These are phyloP conservation scores for Epinephelus malabaricus DNA, from an alignment of 2,797 vertebrate genomes.

Conservation along the genomic window DNA sequence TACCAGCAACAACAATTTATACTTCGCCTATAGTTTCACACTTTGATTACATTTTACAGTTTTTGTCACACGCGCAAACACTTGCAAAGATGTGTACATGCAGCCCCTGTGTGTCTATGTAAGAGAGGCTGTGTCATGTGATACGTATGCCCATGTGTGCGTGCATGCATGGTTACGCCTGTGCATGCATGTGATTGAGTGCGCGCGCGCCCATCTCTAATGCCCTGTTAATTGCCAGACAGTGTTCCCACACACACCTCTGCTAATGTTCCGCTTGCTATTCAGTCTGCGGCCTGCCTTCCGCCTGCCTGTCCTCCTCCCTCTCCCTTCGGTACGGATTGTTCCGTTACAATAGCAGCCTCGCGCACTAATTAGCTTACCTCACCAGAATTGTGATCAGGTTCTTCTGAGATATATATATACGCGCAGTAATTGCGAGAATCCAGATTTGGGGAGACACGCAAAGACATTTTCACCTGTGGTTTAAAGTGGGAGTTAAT, in stretches of 20 bases:
- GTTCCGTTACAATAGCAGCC: slow-evolving; percentile 87
- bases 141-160: slow-evolving; percentile 10
- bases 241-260: slow-evolving; percentile 96
- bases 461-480: slow-evolving; percentile 9
- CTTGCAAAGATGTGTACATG: background rate
- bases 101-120: background rate
- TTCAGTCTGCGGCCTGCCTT: slow-evolving; percentile 93
- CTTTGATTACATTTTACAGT: background rate
- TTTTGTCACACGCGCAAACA: background rate
- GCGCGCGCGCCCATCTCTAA: slow-evolving; percentile 80
- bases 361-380: slow-evolving; percentile 89
- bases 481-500: background rate
- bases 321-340: slow-evolving; percentile 58
- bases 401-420: slow-evolving; percentile 56
- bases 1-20: background rate
- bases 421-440: slow-evolving; percentile 81
- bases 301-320: slow-evolving; percentile 59
- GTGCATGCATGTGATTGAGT: slow-evolving; percentile 38
- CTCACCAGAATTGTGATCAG: slow-evolving; percentile 87
- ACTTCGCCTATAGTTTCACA: too few relatives aligned
- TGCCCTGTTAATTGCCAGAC: slow-evolving; percentile 94
- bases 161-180: slow-evolving; percentile 23
- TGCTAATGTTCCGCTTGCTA: slow-evolving; percentile 98
- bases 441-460: slow-evolving; percentile 25
- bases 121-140: background rate